Percentiles rank a stretch among this genome's conserved stretches.
phyloP scores from a whole-genome alignment of 2,113 vertebrate genomes.

The Ageneiosus marmoratus region DNA sequence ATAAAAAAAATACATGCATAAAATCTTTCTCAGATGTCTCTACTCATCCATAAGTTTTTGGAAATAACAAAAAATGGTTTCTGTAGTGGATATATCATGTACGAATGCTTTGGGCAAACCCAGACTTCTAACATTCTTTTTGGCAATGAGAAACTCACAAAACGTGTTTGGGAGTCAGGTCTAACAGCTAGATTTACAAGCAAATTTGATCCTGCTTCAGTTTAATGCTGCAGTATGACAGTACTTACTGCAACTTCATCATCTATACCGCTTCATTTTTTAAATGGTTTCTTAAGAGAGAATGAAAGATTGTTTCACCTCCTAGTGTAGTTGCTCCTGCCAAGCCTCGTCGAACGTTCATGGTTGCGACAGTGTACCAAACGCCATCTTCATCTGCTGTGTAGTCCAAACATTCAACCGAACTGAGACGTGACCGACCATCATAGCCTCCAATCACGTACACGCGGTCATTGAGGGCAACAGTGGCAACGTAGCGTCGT shows the following conservation, averaged over 20 bases:
- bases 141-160: constrained; percentile 21
- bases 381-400: constrained; percentile 94
- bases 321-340: constrained; percentile 94
- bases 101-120: not conserved
- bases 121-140: not conserved
- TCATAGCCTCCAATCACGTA: constrained; percentile 98
- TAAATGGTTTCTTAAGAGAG: not conserved
- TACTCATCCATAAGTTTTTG: not conserved
- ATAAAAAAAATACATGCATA: not conserved
- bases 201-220: not conserved
- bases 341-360: constrained; percentile 94
- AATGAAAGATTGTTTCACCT: constrained; percentile 70
- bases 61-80: constrained; percentile 22
- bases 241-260: not conserved
- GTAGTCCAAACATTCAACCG: constrained; percentile 95
- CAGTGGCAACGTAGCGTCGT: constrained; percentile 92
- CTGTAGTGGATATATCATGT: not conserved
- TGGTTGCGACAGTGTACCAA: constrained; percentile 97
- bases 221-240: not conserved
- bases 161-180: constrained; percentile 31
- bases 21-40: not conserved
- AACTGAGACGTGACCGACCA: constrained; percentile 93
- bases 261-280: not conserved
- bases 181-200: not conserved
- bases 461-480: constrained; percentile 92